These are phyloP conservation scores for Dusona sp. DNA, from an alignment of 2,888 invertebrate genomes.

Conservation along the genomic window DNA sequence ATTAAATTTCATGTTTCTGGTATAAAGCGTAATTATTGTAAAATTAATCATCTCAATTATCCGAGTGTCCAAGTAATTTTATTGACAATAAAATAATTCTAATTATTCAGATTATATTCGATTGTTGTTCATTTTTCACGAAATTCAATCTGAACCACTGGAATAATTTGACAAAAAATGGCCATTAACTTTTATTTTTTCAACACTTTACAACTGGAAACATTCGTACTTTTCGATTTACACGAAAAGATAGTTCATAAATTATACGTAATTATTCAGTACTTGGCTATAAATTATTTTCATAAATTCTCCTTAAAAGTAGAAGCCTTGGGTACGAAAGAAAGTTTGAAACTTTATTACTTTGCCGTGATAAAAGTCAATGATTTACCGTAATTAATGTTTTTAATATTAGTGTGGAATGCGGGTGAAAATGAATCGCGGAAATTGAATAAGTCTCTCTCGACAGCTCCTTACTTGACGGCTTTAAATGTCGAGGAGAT, in stretches of 20 bases:
- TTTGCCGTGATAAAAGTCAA: slow-evolving; percentile 41
- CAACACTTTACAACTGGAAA: neutral
- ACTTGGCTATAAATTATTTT: neutral
- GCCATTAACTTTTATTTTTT: neutral
- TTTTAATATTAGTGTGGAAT: slow-evolving; percentile 34
- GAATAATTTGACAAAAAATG: neutral
- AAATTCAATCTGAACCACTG: neutral
- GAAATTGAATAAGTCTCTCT: slow-evolving; percentile 39
- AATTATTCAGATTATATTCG: neutral
- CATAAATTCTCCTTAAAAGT: slow-evolving; percentile 2
- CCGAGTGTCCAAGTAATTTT: neutral
- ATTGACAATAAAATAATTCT: neutral
- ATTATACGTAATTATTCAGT: neutral
- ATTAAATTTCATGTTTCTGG: slow-evolving; percentile 5
- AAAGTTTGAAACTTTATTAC: neutral
- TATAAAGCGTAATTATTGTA: slow-evolving; percentile 1
- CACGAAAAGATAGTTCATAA: neutral
- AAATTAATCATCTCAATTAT: neutral
- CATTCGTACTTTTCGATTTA: neutral
- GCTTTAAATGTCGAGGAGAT: slow-evolving; percentile 34
- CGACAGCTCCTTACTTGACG: neutral
- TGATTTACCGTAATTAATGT: slow-evolving; percentile 45
- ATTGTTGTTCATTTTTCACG: too few relatives aligned
- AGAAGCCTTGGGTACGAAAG: neutral
- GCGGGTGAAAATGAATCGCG: slow-evolving; percentile 59